Evolutionary conservation across 2,888 invertebrate species (phyloP).

Genomic region (Venustoraphidia nigricollis): DNA sequence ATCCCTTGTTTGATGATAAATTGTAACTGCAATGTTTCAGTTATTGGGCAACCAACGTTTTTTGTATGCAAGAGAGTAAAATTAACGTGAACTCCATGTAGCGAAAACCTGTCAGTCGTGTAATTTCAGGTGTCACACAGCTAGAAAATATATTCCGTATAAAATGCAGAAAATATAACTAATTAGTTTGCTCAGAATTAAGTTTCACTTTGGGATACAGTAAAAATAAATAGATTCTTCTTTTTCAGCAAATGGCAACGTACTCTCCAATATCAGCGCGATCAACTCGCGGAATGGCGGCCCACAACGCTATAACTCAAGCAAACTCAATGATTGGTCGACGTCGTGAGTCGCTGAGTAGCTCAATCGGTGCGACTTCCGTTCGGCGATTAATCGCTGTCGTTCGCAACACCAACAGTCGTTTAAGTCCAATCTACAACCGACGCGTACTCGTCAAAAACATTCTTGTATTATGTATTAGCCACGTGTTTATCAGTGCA

Average conservation of each 20-base stretch:
- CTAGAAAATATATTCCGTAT: too few relatives aligned
- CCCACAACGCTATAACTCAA: constrained; percentile 18
- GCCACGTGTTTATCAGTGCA: constrained; percentile 47
- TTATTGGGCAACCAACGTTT: too few relatives aligned
- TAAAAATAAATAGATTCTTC: not conserved
- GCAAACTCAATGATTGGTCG: constrained; percentile 20
- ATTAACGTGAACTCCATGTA: too few relatives aligned
- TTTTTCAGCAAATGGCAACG: constrained; percentile 28
- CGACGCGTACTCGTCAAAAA: constrained; percentile 31
- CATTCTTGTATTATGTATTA: constrained; percentile 37
- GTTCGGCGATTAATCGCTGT: constrained; percentile 55
- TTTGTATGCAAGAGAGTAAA: too few relatives aligned
- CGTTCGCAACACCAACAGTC: constrained; percentile 22
- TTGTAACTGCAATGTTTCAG: too few relatives aligned
- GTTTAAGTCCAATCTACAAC: constrained; percentile 30
- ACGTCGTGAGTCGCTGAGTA: constrained; percentile 50
- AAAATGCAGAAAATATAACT: too few relatives aligned
- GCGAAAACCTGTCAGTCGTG: too few relatives aligned
- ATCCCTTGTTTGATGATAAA: too few relatives aligned
- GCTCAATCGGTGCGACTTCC: constrained; percentile 61
- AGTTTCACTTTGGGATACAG: too few relatives aligned
- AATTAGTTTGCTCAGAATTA: too few relatives aligned
- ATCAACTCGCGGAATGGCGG: constrained; percentile 31
- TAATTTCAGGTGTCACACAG: too few relatives aligned
- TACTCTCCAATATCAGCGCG: constrained; percentile 45